phyloP scores from a whole-genome alignment of 2,797 vertebrate species.

The Notolepis coatsorum region DNA sequence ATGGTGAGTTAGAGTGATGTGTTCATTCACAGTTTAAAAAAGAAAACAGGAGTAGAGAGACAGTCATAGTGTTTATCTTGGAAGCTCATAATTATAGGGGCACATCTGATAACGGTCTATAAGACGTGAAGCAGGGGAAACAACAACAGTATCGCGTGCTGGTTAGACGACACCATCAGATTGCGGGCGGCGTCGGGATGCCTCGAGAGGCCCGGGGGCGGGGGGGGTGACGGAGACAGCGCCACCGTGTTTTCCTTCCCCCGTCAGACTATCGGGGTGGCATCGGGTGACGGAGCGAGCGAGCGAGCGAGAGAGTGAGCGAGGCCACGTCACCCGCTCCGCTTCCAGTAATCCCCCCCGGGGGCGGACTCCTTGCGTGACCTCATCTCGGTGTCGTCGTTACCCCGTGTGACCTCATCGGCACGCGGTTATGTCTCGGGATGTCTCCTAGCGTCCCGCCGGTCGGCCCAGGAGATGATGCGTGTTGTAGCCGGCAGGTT shows the following conservation, averaged over 20 bases:
- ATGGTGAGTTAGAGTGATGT: too few species aligned
- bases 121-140: slow-evolving; percentile 42
- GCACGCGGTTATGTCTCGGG: slow-evolving; percentile 45
- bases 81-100: slow-evolving; percentile 7
- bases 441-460: slow-evolving; percentile 56
- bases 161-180: slow-evolving; percentile 68
- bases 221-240: slow-evolving; percentile 55
- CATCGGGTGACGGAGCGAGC: slow-evolving; percentile 63
- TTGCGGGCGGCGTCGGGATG: slow-evolving; percentile 53
- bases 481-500: slow-evolving; percentile 19
- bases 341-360: slow-evolving; percentile 53
- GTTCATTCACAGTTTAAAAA: too few species aligned
- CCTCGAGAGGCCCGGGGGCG: slow-evolving; percentile 49
- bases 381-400: too few species aligned
- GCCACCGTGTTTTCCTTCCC: slow-evolving; percentile 48
- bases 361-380: slow-evolving; percentile 18
- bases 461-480: slow-evolving; percentile 9
- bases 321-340: slow-evolving; percentile 8
- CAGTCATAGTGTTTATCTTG: neutral
- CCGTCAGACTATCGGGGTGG: slow-evolving; percentile 68
- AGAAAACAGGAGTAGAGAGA: too few species aligned
- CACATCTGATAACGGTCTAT: slow-evolving; percentile 43
- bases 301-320: too few species aligned
- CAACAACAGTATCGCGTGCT: slow-evolving; percentile 56
- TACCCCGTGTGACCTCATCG: slow-evolving; percentile 46